Evolutionary conservation across 23 tunicate species (phyloP), one percentile per base, ranked within the genome.

Genomic region (Halocynthia aurantium): DNA sequence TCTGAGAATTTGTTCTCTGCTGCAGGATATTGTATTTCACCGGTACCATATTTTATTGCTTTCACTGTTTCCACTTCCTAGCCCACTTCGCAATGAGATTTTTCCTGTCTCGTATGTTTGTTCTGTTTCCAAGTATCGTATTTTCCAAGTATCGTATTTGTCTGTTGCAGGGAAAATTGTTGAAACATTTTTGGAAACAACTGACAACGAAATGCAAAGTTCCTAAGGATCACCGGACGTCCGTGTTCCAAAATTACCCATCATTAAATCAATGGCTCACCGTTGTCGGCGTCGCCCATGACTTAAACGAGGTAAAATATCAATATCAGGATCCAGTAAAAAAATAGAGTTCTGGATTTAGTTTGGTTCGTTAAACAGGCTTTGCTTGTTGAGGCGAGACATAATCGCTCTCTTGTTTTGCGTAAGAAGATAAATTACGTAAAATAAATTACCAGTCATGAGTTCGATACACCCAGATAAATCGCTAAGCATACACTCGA

Each of bases 131-230:
- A 4, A 58, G 4, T 58, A 10, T 57, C 62, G 10, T 57, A 10
- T 10, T 57, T 57, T 57, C 11, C 10, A 57, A 10, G 62, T 12
- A 58, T 58, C 17, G 63, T 13, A 58, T 13, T 13, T 58, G 15
- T 58, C 1, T 58, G 15, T n/a, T 84, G 7, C 73, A 86, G 93
- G 96, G 96, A 7, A 89, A 89, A 71, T 53, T 89, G 78, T 80
- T 89, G 61, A 80, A 83, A 62, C 96, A 83, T 50, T 89, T 89
- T 69, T 77, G 88, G 67, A 80, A 80, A 54, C 96, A 89, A 76
- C 77, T 89, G 8, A 83, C 81, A 49, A 74, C 79, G 6, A 89
- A 89, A 55, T 71, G 58, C 6, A 69, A 64, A 68, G 80, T 67
- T 61, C 65, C 69, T 11, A 52, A 54, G 7, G 52, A 52, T 10